These are phyloP conservation scores for Ophioderma brevispina DNA, from an alignment of 35 echinoderm and acorn worm genomes.

Conservation along the genomic window DNA sequence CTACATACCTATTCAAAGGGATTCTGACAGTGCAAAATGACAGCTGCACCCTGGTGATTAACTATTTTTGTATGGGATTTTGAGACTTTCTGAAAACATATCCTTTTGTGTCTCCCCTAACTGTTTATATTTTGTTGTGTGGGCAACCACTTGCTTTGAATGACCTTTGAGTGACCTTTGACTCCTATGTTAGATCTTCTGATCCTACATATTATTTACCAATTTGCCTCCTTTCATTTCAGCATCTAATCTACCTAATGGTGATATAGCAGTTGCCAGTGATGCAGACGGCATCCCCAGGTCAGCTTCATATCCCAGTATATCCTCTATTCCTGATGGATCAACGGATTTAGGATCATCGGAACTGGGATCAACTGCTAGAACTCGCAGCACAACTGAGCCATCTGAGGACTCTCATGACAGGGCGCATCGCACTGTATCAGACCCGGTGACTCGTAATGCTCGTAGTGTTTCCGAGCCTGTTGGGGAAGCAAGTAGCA, in stretches of 20 bases:
- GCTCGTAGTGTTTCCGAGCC: not conserved
- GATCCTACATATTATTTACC: no score
- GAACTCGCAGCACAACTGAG: not conserved
- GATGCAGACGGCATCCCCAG: not conserved
- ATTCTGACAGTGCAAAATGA: no score
- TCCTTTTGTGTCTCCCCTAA: no score
- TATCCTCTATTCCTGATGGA: not conserved
- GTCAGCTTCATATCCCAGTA: not conserved
- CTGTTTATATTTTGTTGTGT: no score
- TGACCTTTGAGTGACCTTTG: no score
- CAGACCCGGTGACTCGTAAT: slow-evolving; percentile 2
- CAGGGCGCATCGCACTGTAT: slow-evolving; percentile 19
- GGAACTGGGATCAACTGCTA: no score
- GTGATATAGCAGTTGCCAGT: not conserved
- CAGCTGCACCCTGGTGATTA: no score
- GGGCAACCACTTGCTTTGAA: no score
- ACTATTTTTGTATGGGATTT: no score
- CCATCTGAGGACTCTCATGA: not conserved
- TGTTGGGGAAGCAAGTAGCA: not conserved
- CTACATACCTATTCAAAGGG: no score
- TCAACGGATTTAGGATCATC: not conserved
- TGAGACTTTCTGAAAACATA: no score
- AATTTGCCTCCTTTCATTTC: not conserved
- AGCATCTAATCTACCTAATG: not conserved
- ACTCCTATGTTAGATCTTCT: no score